Evolutionary conservation across 2,797 vertebrate genomes (phyloP).

Genomic region (Muraenolepis orangiensis): DNA sequence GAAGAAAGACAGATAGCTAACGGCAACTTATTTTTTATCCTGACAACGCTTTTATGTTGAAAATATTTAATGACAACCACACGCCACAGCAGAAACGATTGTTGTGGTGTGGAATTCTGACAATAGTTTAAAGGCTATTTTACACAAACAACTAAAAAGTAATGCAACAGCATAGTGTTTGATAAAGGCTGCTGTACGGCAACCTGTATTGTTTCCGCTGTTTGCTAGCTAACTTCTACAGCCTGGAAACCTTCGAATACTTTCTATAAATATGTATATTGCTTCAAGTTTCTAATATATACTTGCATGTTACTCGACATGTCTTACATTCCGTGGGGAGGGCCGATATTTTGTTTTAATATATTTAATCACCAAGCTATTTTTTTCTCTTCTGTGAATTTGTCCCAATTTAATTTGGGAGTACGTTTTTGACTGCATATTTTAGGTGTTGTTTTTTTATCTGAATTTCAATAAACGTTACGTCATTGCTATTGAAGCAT

Average conservation of each 20-base stretch:
- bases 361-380: constrained; percentile 64
- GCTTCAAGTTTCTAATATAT: constrained; percentile 63
- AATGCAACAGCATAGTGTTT: constrained; percentile 25
- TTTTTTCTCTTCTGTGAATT: constrained; percentile 21
- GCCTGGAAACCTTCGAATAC: constrained; percentile 23
- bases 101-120: constrained; percentile 26
- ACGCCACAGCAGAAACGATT: constrained; percentile 18
- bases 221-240: constrained; percentile 37
- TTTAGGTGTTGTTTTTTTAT: constrained; percentile 51
- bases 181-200: constrained; percentile 7
- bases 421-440: constrained; percentile 69
- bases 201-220: constrained; percentile 36
- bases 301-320: constrained; percentile 56
- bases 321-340: constrained; percentile 48
- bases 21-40: not conserved
- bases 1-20: constrained; percentile 15
- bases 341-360: constrained; percentile 51
- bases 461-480: constrained; percentile 58
- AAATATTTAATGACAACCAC: constrained; percentile 12
- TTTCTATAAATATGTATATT: constrained; percentile 33
- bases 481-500: constrained; percentile 29
- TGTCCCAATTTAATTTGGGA: constrained; percentile 46
- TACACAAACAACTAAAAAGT: constrained; percentile 6
- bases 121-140: constrained; percentile 2
- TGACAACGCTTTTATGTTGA: not conserved